A percentile compares a stretch with the other conserved stretches of the same genome.
Evolutionary conservation across 2,888 invertebrate genomes (phyloP).

Genomic region (Willowsia nigromaculata): DNA sequence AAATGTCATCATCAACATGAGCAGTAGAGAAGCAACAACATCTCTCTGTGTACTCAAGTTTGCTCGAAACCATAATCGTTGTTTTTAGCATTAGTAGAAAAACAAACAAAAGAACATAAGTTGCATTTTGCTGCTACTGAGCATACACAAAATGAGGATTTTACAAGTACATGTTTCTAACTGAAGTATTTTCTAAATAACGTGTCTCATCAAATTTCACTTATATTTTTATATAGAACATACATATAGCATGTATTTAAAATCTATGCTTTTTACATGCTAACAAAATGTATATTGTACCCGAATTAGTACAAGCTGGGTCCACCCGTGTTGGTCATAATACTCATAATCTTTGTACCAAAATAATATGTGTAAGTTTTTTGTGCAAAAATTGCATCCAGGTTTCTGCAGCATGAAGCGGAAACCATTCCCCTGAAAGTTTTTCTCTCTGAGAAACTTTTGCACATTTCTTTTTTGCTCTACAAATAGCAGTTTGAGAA

Average conservation of each 20-base stretch:
- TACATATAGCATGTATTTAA: background rate
- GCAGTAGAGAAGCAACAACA: background rate
- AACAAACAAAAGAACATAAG: background rate
- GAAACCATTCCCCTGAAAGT: too few relatives aligned
- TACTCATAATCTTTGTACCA: background rate
- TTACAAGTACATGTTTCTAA: background rate
- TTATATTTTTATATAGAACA: background rate
- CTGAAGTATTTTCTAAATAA: background rate
- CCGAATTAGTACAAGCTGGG: background rate
- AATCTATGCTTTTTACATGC: too few relatives aligned
- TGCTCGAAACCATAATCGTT: background rate
- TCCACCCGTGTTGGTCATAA: background rate
- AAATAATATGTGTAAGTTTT: too few relatives aligned
- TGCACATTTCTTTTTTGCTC: too few relatives aligned
- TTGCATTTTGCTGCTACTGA: background rate
- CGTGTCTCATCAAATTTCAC: background rate
- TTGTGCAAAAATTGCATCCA: background rate
- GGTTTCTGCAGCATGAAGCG: too few relatives aligned
- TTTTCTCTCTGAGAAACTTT: too few relatives aligned
- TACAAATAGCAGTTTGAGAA: too few relatives aligned
- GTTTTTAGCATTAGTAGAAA: background rate
- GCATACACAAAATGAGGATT: background rate
- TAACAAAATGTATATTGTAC: too few relatives aligned
- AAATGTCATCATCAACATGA: background rate
- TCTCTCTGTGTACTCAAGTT: background rate